These are phyloP conservation scores for Drosophila subpulchrella DNA, from an alignment of 1,140 invertebrate species.

Conservation along the genomic window DNA sequence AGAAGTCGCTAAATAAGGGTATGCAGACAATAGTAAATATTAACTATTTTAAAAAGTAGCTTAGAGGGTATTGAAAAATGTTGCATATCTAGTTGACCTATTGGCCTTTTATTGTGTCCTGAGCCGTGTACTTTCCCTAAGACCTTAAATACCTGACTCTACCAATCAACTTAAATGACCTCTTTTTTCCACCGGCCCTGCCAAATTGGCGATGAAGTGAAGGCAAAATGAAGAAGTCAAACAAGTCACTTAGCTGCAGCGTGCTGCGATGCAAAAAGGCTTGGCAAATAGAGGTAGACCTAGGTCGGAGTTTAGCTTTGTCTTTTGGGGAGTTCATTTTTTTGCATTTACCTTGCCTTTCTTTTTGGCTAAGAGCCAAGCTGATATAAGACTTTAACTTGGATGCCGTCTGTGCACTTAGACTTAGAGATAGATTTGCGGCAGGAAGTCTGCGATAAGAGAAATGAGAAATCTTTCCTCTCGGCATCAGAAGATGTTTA, in stretches of 20 bases:
- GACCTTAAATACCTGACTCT: not conserved
- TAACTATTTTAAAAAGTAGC: too few species aligned
- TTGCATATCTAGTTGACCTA: not conserved
- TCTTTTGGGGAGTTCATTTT: constrained; percentile 8
- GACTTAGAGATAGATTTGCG: constrained; percentile 58
- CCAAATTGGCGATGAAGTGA: constrained; percentile 42
- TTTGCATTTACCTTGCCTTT: constrained; percentile 9
- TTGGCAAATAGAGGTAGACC: constrained; percentile 8
- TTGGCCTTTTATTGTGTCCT: too few species aligned
- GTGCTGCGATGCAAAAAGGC: constrained; percentile 58
- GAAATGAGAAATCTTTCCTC: constrained; percentile 4
- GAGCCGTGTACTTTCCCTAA: too few species aligned
- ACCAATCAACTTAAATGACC: constrained; percentile 51
- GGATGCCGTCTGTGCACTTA: constrained; percentile 36
- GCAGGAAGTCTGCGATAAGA: constrained; percentile 70
- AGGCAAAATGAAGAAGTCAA: constrained; percentile 73
- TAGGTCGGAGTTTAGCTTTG: constrained; percentile 24
- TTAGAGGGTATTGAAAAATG: too few species aligned
- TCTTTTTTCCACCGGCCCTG: constrained; percentile 19
- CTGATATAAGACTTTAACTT: constrained; percentile 67
- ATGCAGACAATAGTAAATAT: too few species aligned
- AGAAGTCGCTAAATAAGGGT: too few species aligned
- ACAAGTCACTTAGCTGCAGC: constrained; percentile 67
- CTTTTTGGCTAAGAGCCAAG: constrained; percentile 62
- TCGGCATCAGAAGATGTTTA: constrained; percentile 25